Evolutionary conservation across 2,888 invertebrate species (phyloP).

Genomic region (Agrochola macilenta): DNA sequence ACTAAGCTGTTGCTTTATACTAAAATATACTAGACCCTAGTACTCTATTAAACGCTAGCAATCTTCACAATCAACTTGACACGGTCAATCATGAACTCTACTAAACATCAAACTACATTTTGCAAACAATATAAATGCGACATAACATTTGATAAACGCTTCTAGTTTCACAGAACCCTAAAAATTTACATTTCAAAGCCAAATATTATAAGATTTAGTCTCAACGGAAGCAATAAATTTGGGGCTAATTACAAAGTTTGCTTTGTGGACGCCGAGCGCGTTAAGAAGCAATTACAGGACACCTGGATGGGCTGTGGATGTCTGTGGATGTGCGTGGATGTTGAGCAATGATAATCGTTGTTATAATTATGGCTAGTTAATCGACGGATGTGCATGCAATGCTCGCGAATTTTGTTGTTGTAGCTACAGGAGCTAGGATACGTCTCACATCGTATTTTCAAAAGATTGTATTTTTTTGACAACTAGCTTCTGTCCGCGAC

Average conservation of each 20-base stretch:
- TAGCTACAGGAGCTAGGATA: slow-evolving; percentile 34
- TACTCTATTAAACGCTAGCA: not conserved
- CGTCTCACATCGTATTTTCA: not conserved
- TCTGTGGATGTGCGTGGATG: slow-evolving; percentile 32
- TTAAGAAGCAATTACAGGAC: slow-evolving; percentile 58
- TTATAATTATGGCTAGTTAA: slow-evolving; percentile 64
- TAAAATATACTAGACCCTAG: not conserved
- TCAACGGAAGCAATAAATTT: slow-evolving; percentile 63
- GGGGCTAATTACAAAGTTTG: slow-evolving; percentile 55
- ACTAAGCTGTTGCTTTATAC: not conserved
- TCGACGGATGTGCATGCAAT: slow-evolving; percentile 61
- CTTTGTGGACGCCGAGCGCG: slow-evolving; percentile 56
- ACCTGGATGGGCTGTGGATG: slow-evolving; percentile 53
- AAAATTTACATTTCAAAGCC: slow-evolving; percentile 42
- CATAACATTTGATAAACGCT: not conserved
- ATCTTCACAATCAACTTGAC: not conserved
- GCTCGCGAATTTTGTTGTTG: slow-evolving; percentile 49
- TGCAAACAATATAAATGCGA: not conserved
- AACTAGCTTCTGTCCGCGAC: too few species aligned
- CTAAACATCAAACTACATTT: not conserved
- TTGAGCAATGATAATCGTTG: slow-evolving; percentile 56
- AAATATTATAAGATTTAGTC: slow-evolving; percentile 43
- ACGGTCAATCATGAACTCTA: not conserved
- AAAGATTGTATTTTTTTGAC: not conserved
- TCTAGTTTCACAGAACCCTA: slow-evolving; percentile 11